phyloP scores from a whole-genome alignment of 2,797 vertebrate species.

The Sphenopsis melanotis region DNA sequence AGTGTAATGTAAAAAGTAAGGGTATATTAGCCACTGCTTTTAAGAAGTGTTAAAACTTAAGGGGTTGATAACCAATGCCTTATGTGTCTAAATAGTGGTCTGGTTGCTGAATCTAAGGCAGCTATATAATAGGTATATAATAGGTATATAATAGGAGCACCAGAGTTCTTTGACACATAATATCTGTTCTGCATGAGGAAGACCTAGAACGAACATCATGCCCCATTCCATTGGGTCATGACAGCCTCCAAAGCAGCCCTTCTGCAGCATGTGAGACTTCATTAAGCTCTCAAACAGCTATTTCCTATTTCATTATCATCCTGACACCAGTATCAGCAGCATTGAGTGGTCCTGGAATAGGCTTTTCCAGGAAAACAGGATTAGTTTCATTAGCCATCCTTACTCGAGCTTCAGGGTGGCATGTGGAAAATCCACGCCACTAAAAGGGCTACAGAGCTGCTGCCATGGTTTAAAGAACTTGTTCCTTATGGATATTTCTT shows the following conservation, averaged over 20 bases:
- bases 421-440: neutral
- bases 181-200: neutral
- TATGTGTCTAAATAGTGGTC: neutral
- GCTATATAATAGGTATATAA: neutral
- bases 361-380: neutral
- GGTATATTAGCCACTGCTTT: neutral
- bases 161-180: neutral
- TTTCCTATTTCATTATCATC: neutral
- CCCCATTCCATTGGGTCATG: rapidly evolving
- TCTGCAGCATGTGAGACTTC: rapidly evolving
- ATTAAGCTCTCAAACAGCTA: neutral
- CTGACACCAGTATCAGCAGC: neutral
- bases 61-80: neutral
- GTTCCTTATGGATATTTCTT: neutral
- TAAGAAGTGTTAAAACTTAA: neutral
- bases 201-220: neutral
- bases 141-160: neutral
- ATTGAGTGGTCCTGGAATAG: neutral
- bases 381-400: neutral
- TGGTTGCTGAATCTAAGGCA: neutral
- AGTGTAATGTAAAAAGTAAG: neutral
- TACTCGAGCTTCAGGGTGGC: neutral
- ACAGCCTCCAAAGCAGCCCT: neutral
- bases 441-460: neutral
- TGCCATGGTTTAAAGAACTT: neutral